phyloP scores from a whole-genome alignment of 2,113 vertebrate species.

The Mystacornis crossleyi region DNA sequence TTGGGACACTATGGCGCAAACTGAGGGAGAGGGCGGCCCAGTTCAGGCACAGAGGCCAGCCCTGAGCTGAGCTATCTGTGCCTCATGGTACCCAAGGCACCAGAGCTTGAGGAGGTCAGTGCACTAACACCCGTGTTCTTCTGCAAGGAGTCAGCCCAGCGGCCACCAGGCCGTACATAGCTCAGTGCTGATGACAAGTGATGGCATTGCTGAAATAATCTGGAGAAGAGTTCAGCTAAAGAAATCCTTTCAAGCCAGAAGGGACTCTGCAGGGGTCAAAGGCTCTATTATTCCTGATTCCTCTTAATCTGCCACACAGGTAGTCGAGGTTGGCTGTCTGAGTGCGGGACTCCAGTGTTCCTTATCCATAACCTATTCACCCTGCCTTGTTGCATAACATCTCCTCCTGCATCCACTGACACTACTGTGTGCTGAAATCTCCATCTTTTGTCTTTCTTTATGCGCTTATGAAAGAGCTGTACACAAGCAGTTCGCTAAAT shows the following conservation, averaged over 20 bases:
- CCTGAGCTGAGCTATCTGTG: not conserved
- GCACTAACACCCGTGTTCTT: not conserved
- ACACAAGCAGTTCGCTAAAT: not conserved
- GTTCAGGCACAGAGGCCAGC: not conserved
- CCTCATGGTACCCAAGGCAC: not conserved
- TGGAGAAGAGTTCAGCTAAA: not conserved
- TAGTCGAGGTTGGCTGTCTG: not conserved
- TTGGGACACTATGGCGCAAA: not conserved
- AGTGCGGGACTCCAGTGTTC: not conserved
- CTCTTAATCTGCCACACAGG: not conserved
- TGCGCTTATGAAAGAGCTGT: not conserved
- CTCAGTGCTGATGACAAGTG: not conserved
- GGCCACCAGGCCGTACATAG: accelerated
- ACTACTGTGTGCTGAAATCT: not conserved
- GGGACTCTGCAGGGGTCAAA: not conserved
- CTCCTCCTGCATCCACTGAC: not conserved
- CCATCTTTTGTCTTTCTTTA: not conserved
- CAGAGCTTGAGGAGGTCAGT: not conserved
- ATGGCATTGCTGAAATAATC: not conserved
- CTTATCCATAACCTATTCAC: not conserved
- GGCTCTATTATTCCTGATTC: not conserved
- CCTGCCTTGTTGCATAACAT: not conserved
- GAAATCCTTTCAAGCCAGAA: not conserved
- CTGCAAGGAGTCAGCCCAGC: not conserved
- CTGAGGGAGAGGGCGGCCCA: accelerated